Percentiles rank a stretch among this genome's conserved stretches.
phyloP scores from a whole-genome alignment of 2,888 invertebrate genomes.

The Gibbula magus region DNA sequence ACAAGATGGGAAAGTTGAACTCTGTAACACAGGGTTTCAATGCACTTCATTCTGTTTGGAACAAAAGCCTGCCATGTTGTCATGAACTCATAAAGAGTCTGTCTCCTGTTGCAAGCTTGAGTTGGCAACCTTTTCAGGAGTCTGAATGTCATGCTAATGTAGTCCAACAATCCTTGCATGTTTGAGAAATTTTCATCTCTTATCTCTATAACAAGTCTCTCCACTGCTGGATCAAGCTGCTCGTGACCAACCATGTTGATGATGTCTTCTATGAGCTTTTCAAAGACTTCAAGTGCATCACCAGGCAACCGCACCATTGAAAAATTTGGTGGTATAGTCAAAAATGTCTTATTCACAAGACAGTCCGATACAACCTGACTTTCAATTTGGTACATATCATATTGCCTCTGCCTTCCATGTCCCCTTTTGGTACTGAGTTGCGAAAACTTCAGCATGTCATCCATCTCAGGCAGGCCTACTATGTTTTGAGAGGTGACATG shows the following conservation, averaged over 20 bases:
- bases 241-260: slow-evolving; percentile 3
- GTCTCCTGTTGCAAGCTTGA: not conserved
- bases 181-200: not conserved
- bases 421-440: slow-evolving; percentile 7
- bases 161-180: slow-evolving; percentile 1
- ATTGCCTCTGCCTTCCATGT: slow-evolving; percentile 7
- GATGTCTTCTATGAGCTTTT: not conserved
- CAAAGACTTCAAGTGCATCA: not conserved
- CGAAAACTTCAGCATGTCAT: slow-evolving; percentile 18
- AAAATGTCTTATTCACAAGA: slow-evolving; percentile 17
- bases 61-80: slow-evolving; percentile 12
- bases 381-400: slow-evolving; percentile 27
- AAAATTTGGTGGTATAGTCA: slow-evolving; percentile 1
- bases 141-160: slow-evolving; percentile 13
- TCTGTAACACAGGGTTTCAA: not conserved
- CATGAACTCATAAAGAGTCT: not conserved
- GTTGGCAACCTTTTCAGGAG: slow-evolving; percentile 11
- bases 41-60: not conserved
- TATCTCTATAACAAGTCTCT: not conserved
- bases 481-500: not conserved
- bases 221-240: not conserved
- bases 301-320: not conserved
- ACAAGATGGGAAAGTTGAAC: not conserved
- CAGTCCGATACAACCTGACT: not conserved
- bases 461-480: not conserved